Conservation (phyloP, 2,113 vertebrate genomes). For the Dascyllus trimaculatus region DNA sequence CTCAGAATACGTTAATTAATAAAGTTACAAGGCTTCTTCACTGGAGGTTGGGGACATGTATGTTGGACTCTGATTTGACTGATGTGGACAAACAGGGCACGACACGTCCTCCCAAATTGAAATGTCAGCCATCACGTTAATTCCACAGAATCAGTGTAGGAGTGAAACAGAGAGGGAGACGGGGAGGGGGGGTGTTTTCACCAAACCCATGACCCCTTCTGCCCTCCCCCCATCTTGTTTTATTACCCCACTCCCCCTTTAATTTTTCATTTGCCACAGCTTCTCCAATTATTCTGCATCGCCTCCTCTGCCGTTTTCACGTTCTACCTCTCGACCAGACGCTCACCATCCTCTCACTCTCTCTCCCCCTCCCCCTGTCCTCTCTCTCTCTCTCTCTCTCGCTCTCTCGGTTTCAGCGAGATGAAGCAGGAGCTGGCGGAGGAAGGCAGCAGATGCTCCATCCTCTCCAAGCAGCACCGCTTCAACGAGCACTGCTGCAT, state of each 20-base stretch:
- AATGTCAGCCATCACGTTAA: slow-evolving; percentile 75
- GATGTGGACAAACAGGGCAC: slow-evolving; percentile 51
- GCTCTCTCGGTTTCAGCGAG: slow-evolving; percentile 85
- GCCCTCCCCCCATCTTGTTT: slow-evolving; percentile 22
- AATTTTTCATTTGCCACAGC: slow-evolving; percentile 59
- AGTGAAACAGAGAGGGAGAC: background rate
- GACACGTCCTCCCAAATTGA: slow-evolving; percentile 65
- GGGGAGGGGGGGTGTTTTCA: slow-evolving; percentile 17
- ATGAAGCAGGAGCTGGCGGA: slow-evolving; percentile 96
- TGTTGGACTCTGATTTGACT: slow-evolving; percentile 30
- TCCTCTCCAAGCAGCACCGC: slow-evolving; percentile 93
- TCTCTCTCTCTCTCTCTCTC: slow-evolving; percentile 31
- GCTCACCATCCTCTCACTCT: slow-evolving; percentile 54
- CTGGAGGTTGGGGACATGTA: background rate
- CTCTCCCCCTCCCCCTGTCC: slow-evolving; percentile 30
- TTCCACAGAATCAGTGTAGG: slow-evolving; percentile 52
- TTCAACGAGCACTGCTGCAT: slow-evolving; percentile 98
- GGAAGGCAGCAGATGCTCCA: slow-evolving; percentile 94
- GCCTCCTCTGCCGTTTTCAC: slow-evolving; percentile 42
- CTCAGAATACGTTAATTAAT: slow-evolving; percentile 20
- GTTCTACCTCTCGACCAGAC: slow-evolving; percentile 65
- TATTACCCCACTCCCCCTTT: slow-evolving; percentile 2
- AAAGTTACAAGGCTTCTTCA: background rate
- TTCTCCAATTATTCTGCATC: slow-evolving; percentile 70
- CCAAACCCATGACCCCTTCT: slow-evolving; percentile 41